Percentiles rank a stretch among this genome's conserved stretches.
These are phyloP conservation scores for Andrena hattorfiana DNA, from an alignment of 2,888 invertebrate species.

Conservation along the genomic window DNA sequence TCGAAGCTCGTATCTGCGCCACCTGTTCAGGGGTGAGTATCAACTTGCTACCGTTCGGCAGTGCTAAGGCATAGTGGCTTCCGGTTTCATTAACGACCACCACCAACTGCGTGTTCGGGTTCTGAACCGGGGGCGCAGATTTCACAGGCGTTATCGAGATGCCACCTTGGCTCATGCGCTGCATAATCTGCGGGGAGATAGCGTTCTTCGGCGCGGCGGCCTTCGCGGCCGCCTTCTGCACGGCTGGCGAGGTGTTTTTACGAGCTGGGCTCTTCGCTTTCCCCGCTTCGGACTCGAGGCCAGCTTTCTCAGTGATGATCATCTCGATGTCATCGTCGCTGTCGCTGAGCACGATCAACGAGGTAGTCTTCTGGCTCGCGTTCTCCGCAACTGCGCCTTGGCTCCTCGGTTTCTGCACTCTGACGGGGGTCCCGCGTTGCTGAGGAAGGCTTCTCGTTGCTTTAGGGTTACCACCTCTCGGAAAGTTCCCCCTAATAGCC, in stretches of 20 bases:
- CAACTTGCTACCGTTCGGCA: constrained; percentile 83
- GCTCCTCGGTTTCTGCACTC: not conserved
- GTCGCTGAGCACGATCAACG: constrained; percentile 82
- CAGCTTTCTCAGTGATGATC: constrained; percentile 77
- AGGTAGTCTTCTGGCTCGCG: constrained; percentile 73
- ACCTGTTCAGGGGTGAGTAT: constrained; percentile 84
- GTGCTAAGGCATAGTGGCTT: constrained; percentile 83
- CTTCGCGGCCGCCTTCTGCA: constrained; percentile 62
- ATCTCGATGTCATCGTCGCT: constrained; percentile 84
- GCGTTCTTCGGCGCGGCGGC: constrained; percentile 61
- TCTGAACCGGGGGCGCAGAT: constrained; percentile 63
- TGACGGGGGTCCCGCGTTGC: constrained; percentile 12
- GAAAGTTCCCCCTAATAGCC: constrained; percentile 24
- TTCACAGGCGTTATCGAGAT: constrained; percentile 83
- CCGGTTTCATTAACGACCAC: constrained; percentile 84
- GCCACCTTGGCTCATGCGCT: constrained; percentile 82
- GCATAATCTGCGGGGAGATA: constrained; percentile 80
- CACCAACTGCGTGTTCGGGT: constrained; percentile 77
- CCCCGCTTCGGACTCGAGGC: constrained; percentile 48
- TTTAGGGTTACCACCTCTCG: not conserved
- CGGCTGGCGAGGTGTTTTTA: constrained; percentile 14
- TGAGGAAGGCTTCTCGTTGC: constrained; percentile 7
- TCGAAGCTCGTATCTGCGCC: constrained; percentile 84
- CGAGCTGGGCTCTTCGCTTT: constrained; percentile 28
- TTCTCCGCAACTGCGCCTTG: constrained; percentile 15